Evolutionary conservation across 2,888 invertebrate species (phyloP).

Genomic region (Pristionchus maxplancki): DNA sequence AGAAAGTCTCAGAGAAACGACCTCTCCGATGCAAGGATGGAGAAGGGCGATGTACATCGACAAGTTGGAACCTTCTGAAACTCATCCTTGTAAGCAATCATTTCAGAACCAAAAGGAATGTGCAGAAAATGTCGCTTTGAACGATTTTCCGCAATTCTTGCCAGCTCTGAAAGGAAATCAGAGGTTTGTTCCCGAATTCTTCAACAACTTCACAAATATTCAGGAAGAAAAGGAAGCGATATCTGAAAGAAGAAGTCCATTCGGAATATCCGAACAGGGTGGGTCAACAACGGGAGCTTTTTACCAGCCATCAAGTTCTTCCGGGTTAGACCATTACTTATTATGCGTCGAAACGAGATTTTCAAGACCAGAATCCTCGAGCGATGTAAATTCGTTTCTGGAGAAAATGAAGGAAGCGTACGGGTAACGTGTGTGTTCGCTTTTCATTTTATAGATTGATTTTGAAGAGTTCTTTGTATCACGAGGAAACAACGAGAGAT

Average conservation of each 20-base stretch:
- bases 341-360: too few relatives aligned
- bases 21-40: not conserved
- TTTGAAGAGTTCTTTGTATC: not conserved
- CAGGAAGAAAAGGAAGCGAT: not conserved
- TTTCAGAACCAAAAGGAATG: not conserved
- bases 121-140: not conserved
- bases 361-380: too few relatives aligned
- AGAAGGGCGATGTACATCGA: not conserved
- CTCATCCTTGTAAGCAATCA: too few relatives aligned
- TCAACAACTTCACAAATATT: not conserved
- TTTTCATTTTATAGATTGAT: too few relatives aligned
- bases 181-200: not conserved
- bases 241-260: too few relatives aligned
- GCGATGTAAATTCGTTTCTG: not conserved
- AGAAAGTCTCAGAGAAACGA: not conserved
- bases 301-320: not conserved
- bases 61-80: not conserved
- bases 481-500: not conserved
- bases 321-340: not conserved
- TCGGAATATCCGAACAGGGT: too few relatives aligned
- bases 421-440: not conserved
- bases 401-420: not conserved
- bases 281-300: too few relatives aligned
- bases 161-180: not conserved
- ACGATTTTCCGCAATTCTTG: not conserved